A percentile compares a stretch with the other conserved stretches of the same genome.
Evolutionary conservation across 2,113 vertebrate genomes (phyloP).

Genomic region (Leptobrachium ailaonicum): DNA sequence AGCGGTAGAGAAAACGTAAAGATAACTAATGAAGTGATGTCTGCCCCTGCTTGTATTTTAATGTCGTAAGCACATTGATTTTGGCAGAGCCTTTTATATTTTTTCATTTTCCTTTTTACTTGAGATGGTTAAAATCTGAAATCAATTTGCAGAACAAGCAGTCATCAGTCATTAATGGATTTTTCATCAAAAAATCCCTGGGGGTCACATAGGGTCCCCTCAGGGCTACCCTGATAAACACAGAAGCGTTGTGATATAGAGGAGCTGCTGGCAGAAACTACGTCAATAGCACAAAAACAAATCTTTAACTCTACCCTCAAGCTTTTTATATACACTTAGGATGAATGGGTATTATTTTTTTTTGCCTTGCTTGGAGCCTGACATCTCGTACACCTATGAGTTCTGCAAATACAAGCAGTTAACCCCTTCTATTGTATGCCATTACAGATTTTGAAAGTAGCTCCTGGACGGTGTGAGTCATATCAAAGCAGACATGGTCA

Average conservation of each 20-base stretch:
- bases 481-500: too few species aligned
- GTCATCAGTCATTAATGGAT: conserved; percentile 64
- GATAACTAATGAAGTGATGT: conserved; percentile 50
- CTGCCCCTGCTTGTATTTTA: conserved; percentile 49
- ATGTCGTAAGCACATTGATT: conserved; percentile 39
- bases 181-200: conserved; percentile 57
- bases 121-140: conserved; percentile 58
- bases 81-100: conserved; percentile 51
- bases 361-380: not conserved
- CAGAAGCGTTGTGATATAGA: conserved; percentile 11
- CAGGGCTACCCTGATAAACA: conserved; percentile 24
- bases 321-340: conserved; percentile 17
- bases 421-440: not conserved
- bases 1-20: conserved; percentile 42
- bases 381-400: conserved; percentile 17
- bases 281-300: conserved; percentile 1
- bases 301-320: conserved; percentile 32
- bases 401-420: not conserved
- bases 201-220: conserved; percentile 52
- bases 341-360: conserved; percentile 27
- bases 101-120: conserved; percentile 16
- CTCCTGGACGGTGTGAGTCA: too few species aligned
- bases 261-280: conserved; percentile 18
- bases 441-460: too few species aligned
- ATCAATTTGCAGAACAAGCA: conserved; percentile 59